Evolutionary conservation across 1,140 invertebrate species (phyloP).

Genomic region (Leptoteleia sp.): DNA sequence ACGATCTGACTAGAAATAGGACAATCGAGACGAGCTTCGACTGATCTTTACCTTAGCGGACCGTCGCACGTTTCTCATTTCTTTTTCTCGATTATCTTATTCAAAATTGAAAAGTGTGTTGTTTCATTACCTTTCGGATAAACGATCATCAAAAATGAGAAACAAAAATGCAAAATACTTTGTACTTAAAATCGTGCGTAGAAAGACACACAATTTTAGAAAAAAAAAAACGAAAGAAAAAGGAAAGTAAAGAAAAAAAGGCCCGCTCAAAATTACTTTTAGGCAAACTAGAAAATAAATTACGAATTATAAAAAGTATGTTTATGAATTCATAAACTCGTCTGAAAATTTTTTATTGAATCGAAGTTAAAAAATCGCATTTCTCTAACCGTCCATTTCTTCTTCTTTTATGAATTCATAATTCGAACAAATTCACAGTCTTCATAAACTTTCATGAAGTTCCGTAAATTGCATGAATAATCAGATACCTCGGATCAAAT

Average conservation of each 20-base stretch:
- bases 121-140: neutral
- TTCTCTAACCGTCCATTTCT: constrained; percentile 1
- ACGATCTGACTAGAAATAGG: constrained; percentile 45
- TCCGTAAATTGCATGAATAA: constrained; percentile 24
- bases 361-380: constrained; percentile 19
- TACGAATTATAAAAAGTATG: constrained; percentile 32
- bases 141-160: constrained; percentile 26
- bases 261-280: constrained; percentile 26
- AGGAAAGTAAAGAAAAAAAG: too few relatives aligned
- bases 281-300: constrained; percentile 32
- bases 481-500: constrained; percentile 7
- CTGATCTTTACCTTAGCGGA: constrained; percentile 38
- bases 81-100: constrained; percentile 8
- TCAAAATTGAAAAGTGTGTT: constrained; percentile 3
- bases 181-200: constrained; percentile 42
- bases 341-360: constrained; percentile 2
- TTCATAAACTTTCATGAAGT: constrained; percentile 28
- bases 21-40: constrained; percentile 33
- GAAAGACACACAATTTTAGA: constrained; percentile 46
- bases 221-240: too few relatives aligned
- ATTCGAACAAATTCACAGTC: constrained; percentile 34
- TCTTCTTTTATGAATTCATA: constrained; percentile 28
- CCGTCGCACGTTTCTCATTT: constrained; percentile 36
- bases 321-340: constrained; percentile 39
- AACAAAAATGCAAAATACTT: constrained; percentile 62